Conservation (phyloP, 2,888 invertebrate genomes). For the Phytoseiulus persimilis region DNA sequence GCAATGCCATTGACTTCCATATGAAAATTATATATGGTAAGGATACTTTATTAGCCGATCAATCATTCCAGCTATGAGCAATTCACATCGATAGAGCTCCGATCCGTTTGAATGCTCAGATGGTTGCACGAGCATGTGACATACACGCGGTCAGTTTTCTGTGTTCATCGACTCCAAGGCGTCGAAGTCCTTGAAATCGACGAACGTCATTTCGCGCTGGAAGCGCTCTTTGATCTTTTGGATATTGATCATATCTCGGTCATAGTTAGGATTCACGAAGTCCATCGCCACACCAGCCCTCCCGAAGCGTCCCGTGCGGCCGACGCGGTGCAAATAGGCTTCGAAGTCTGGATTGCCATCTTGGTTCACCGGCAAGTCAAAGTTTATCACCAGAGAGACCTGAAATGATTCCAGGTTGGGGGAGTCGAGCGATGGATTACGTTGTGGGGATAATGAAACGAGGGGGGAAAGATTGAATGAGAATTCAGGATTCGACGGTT, state of each 20-base stretch:
- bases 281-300: slow-evolving; percentile 94
- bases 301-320: slow-evolving; percentile 93
- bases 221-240: slow-evolving; percentile 36
- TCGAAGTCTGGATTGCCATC: slow-evolving; percentile 81
- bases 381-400: slow-evolving; percentile 95
- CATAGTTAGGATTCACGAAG: slow-evolving; percentile 62
- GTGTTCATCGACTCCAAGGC: too few species aligned
- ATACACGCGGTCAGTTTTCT: too few species aligned
- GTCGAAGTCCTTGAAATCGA: not conserved
- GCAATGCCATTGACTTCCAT: too few species aligned
- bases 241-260: not conserved
- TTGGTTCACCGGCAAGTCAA: slow-evolving; percentile 81
- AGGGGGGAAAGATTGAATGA: not conserved
- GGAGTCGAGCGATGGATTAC: too few species aligned
- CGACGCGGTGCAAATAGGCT: slow-evolving; percentile 94
- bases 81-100: too few species aligned
- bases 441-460: not conserved
- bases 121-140: too few species aligned
- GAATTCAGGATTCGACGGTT: too few species aligned
- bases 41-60: too few species aligned
- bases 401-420: not conserved
- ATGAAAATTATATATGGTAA: too few species aligned
- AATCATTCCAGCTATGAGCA: too few species aligned
- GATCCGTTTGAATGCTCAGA: too few species aligned
- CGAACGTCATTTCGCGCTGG: not conserved